Evolutionary conservation across 2,888 invertebrate species (phyloP).

Genomic region (Xestoiulus laeticollis): DNA sequence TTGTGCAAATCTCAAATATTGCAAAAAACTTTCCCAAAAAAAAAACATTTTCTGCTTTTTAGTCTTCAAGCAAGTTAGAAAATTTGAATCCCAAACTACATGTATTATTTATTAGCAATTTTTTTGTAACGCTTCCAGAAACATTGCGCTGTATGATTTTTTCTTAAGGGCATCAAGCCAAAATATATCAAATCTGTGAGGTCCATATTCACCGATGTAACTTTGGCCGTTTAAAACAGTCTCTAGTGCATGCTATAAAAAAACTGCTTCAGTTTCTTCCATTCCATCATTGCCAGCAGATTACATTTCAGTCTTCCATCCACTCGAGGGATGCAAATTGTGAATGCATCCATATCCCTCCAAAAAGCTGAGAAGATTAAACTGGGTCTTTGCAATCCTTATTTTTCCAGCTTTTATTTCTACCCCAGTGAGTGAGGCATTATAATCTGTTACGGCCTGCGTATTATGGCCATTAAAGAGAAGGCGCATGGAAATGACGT

Average conservation of each 20-base stretch:
- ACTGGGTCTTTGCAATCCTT: not conserved
- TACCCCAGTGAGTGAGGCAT: conserved; percentile 20
- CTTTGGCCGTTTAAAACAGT: not conserved
- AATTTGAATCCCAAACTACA: no score
- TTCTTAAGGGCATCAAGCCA: no score
- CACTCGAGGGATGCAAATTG: conserved; percentile 26
- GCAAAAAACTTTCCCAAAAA: no score
- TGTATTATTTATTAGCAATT: no score
- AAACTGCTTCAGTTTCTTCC: conserved; percentile 17
- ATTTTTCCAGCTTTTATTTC: conserved; percentile 26
- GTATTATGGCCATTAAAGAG: conserved; percentile 1
- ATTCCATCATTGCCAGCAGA: not conserved
- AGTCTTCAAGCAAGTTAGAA: no score
- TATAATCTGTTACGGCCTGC: conserved; percentile 26
- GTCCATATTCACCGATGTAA: not conserved
- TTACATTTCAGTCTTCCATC: not conserved
- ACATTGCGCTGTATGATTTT: no score
- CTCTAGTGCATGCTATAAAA: not conserved
- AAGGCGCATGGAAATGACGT: conserved; percentile 11
- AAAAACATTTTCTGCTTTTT: no score
- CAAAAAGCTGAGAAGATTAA: not conserved
- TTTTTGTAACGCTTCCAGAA: no score
- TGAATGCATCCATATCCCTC: not conserved
- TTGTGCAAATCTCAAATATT: no score
- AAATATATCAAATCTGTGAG: no score